phyloP scores from a whole-genome alignment of 2,113 vertebrate species.

The Leucosticte australis region DNA sequence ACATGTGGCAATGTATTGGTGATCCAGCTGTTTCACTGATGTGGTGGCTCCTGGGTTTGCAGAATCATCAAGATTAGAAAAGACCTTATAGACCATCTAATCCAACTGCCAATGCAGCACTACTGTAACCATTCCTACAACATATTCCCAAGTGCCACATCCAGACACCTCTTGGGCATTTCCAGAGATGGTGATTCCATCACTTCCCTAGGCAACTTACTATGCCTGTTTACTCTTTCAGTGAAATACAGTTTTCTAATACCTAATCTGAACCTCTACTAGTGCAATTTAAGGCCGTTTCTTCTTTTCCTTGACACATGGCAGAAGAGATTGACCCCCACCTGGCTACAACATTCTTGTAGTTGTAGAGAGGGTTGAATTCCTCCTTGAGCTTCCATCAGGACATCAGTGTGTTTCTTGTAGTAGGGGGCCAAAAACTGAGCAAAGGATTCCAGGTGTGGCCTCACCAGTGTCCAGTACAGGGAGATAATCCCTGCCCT shows the following conservation, averaged over 20 bases:
- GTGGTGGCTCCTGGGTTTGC: not conserved
- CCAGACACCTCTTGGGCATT: not conserved
- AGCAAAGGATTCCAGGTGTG: not conserved
- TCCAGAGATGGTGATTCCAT: not conserved
- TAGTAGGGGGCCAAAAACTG: not conserved
- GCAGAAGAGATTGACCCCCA: not conserved
- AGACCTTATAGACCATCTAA: not conserved
- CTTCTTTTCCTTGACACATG: not conserved
- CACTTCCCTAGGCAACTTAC: not conserved
- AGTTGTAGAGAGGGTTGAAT: not conserved
- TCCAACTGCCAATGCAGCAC: not conserved
- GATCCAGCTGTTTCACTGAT: not conserved
- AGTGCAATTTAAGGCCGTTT: not conserved
- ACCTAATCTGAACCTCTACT: not conserved
- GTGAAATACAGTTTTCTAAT: not conserved
- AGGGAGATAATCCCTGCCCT: not conserved
- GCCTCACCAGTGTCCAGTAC: no score
- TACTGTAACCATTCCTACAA: not conserved
- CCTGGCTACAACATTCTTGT: not conserved
- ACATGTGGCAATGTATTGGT: not conserved
- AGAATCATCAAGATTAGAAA: not conserved
- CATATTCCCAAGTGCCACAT: not conserved
- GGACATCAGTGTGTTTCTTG: not conserved
- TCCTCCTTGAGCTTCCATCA: not conserved
- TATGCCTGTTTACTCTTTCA: not conserved